phyloP scores from a whole-genome alignment of 2,888 invertebrate species.

The Endomychus coccineus region DNA sequence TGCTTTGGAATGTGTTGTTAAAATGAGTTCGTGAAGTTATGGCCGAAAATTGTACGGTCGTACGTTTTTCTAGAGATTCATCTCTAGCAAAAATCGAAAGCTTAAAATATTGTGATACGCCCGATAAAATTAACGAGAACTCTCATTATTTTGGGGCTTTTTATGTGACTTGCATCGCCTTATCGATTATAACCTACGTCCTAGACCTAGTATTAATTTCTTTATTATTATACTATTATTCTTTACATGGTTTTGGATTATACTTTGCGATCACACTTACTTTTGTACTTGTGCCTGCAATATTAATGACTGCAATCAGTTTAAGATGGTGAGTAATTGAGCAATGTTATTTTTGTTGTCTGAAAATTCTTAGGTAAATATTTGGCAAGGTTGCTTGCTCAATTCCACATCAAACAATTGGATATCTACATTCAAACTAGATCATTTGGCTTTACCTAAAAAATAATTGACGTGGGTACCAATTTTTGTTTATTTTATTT shows the following conservation, averaged over 20 bases:
- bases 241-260: constrained; percentile 37
- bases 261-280: constrained; percentile 48
- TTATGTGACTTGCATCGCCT: constrained; percentile 41
- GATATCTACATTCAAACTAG: no score
- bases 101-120: constrained; percentile 35
- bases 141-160: constrained; percentile 37
- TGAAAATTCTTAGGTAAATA: no score
- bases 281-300: constrained; percentile 46
- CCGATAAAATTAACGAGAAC: constrained; percentile 37
- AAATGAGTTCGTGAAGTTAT: no score
- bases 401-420: no score
- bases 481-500: no score
- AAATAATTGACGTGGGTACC: no score
- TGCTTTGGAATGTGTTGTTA: no score
- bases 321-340: constrained; percentile 48
- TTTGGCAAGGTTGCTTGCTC: no score
- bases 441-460: no score
- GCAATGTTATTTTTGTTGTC: no score
- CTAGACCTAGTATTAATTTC: constrained; percentile 42
- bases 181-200: constrained; percentile 44
- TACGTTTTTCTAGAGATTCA: constrained; percentile 42
- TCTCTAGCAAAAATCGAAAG: constrained; percentile 41
- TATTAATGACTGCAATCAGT: constrained; percentile 47
- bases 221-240: constrained; percentile 43
- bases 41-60: constrained; percentile 42